These are phyloP conservation scores for Nephrotoma appendiculata DNA, from an alignment of 2,888 invertebrate species.

Conservation along the genomic window DNA sequence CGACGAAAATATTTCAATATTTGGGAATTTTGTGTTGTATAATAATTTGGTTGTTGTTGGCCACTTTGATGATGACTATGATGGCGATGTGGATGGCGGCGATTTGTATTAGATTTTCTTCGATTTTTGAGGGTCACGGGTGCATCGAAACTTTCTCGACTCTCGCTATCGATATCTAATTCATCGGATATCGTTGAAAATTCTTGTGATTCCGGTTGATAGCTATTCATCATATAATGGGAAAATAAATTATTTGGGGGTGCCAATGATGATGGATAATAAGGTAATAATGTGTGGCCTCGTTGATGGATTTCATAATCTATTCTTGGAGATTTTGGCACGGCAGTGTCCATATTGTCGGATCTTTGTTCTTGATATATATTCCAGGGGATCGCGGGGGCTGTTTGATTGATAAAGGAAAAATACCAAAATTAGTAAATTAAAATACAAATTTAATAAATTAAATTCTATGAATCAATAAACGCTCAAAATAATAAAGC, in stretches of 20 bases:
- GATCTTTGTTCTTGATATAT: not conserved
- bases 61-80: not conserved
- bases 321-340: not conserved
- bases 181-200: not conserved
- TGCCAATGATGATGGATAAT: not conserved
- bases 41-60: not conserved
- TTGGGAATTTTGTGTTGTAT: not conserved
- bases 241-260: not conserved
- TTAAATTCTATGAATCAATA: not conserved
- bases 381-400: not conserved
- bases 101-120: not conserved
- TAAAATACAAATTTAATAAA: not conserved
- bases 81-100: not conserved
- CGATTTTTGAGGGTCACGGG: not conserved
- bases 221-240: not conserved
- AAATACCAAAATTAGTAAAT: not conserved
- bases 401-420: not conserved
- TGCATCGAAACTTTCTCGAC: not conserved
- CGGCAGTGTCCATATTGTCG: not conserved
- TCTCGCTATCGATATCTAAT: not conserved
- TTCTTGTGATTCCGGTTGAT: not conserved
- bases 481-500: not conserved
- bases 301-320: conserved; percentile 1
- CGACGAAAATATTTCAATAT: not conserved
- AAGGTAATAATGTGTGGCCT: not conserved